These are phyloP conservation scores for Cremastobaeus sp. DNA, from an alignment of 2,888 invertebrate species.

Conservation along the genomic window DNA sequence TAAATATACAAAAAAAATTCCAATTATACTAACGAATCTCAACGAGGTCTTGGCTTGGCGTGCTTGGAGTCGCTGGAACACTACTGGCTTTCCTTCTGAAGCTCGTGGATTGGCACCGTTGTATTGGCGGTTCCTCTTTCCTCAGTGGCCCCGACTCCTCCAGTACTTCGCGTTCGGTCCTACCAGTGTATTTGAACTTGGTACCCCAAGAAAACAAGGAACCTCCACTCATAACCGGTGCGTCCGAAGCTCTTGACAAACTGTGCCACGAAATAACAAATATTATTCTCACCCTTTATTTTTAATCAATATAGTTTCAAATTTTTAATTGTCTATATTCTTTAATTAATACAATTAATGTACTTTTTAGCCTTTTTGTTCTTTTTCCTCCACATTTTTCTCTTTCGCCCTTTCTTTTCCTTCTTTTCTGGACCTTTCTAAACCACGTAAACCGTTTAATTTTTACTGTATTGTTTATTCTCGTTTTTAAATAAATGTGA, in stretches of 20 bases:
- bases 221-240: conserved; percentile 92
- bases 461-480: too few relatives aligned
- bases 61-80: conserved; percentile 92
- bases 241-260: conserved; percentile 91
- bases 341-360: background rate
- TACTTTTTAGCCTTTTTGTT: conserved; percentile 23
- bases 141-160: conserved; percentile 84
- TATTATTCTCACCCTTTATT: background rate
- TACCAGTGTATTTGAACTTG: conserved; percentile 94
- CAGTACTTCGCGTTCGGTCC: conserved; percentile 94
- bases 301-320: background rate
- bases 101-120: conserved; percentile 82
- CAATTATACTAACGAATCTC: conserved; percentile 80
- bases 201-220: conserved; percentile 96
- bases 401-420: conserved; percentile 11
- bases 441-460: too few relatives aligned
- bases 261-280: conserved; percentile 79
- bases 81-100: conserved; percentile 88
- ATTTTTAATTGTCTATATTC: background rate
- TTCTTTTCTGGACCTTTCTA: conserved; percentile 6
- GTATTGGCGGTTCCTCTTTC: conserved; percentile 81
- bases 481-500: too few relatives aligned
- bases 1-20: background rate
- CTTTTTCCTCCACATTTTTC: conserved; percentile 29
- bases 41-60: conserved; percentile 84